Evolutionary conservation across 1,140 invertebrate species (phyloP), one percentile per base, ranked within the genome.

Genomic region (Eulimnadia texana): DNA sequence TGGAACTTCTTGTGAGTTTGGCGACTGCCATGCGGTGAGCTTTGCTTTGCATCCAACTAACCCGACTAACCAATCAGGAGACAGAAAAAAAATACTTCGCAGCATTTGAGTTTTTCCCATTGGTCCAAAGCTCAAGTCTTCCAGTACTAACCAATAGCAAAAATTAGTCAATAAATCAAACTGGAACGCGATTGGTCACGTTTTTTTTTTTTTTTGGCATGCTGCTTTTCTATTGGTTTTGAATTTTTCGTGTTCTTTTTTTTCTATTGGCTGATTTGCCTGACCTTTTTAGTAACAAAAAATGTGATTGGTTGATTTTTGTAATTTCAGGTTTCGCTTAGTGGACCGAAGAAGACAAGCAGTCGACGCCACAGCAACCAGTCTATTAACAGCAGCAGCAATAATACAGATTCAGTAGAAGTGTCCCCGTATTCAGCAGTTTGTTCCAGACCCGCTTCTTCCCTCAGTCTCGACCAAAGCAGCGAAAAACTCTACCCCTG

Each of bases 401-500:
- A 20, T 25, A 50, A 16, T 50, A 2, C 28, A 24, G 2, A 24
- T 42, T 22, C 28, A 11, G 2, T 16, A 20, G 2, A 20, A 25
- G 16, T 16, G 6, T 9, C 33, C 16, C 33, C 33, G 6, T 9
- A 42, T 16, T 16, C 33, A 16, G 33, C 33, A 42, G 58, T 25
- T 61, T 63, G 11, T 33, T 65, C 24, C 28, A 22, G 22, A 56
- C 50, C 11, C 22, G 61, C 58, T 51, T 60, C 16, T 22, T 55
- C 71, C 78, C 24, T 67, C 77, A 55, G 70, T 75, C 6, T 74
- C 78, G 55, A 25, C 77, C 76, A 52, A 72, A 78, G 50, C 83
- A 27, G 10, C 55, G 55, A 57, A 10, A 57, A 57, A 29, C 22
- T 57, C 27, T 57, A 57, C 20, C 91, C 92, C 69, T 96, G 93